phyloP scores from a whole-genome alignment of 53 echinoderm and acorn worm species.

The Holothuria leucospilota region DNA sequence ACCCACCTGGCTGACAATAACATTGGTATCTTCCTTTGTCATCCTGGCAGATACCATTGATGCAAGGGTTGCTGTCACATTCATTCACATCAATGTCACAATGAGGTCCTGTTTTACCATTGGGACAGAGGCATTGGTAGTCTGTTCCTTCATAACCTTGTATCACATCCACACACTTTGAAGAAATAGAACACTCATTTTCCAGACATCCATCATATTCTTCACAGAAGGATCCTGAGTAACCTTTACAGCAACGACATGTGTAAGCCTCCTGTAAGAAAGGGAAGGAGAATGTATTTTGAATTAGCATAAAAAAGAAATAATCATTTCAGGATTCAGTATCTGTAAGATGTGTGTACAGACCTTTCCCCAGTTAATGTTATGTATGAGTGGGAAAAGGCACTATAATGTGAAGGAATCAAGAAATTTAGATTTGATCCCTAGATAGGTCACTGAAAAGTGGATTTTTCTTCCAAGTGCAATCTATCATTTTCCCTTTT shows the following conservation, averaged over 20 bases:
- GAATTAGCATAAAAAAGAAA: too few species aligned
- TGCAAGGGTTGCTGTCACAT: conserved; percentile 87
- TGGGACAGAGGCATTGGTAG: conserved; percentile 88
- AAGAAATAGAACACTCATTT: conserved; percentile 74
- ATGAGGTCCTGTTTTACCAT: conserved; percentile 80
- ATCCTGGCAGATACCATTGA: conserved; percentile 86
- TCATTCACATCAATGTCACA: conserved; percentile 92
- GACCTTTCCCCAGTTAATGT: too few species aligned
- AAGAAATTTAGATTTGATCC: too few species aligned
- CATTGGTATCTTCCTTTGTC: conserved; percentile 87
- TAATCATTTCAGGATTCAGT: too few species aligned
- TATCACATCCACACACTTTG: conserved; percentile 80
- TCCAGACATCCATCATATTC: conserved; percentile 81
- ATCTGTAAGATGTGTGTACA: too few species aligned
- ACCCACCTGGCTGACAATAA: conserved; percentile 91
- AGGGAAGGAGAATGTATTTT: neutral
- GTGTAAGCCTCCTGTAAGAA: conserved; percentile 66
- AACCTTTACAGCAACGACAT: conserved; percentile 82
- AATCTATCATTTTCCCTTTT: too few species aligned
- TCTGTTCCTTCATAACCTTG: conserved; percentile 81
- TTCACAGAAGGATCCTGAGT: conserved; percentile 79
- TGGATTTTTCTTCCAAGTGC: too few species aligned
- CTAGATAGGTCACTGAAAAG: too few species aligned
- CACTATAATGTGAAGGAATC: too few species aligned
- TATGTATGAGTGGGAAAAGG: too few species aligned